Base-by-base conservation (phyloP, 2,888 invertebrate genomes). In the Morpho achilles region DNA sequence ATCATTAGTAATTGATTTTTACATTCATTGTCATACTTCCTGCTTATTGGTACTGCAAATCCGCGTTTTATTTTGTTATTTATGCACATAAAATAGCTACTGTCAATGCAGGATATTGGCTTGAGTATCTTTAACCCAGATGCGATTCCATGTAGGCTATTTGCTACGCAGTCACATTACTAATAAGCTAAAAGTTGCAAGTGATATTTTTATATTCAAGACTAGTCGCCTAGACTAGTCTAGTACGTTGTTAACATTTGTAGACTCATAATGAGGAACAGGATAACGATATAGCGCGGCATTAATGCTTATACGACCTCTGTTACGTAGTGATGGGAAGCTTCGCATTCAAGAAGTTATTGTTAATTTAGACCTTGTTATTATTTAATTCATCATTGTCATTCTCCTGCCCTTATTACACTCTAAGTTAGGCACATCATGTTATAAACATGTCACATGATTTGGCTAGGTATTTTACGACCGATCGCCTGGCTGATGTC, bases 91-190 rank as follows among this genome's bases (percentile, higher is more conserved):
- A 45, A 52, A 45, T 45, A 39, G 10, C 44, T 39, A 52, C 45
- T 52, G 52, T 52, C 10, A 52, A 52, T 52, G 52, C 52, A 52
- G 52, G 52, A 52, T 52, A 52, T 52, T 52, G 52, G 52, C 52
- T 52, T 45, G 52, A 8, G 52, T 43, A 52, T 5, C 47, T 40
- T 23, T 41, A 48, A 23, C 54, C 54, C 54, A 54, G 54, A 54
- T 42, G 54, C 48, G 42, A 48, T 45, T 52, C 32, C 39, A 45
- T 54, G 23, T 54, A 54, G 47, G 54, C 48, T 54, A 54, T 54
- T 54, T 47, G 42, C 41, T 54, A 54, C 48, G 54, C 46, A 53
- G 53, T 22, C 48, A 42, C 48, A 47, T 54, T 54, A 48, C 23
- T 32, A 41, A 54, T 47, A 53, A 46, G 53, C 39, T 9, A 41